phyloP scores from a whole-genome alignment of 1,140 invertebrate genomes.

The Aphidius gifuensis region DNA sequence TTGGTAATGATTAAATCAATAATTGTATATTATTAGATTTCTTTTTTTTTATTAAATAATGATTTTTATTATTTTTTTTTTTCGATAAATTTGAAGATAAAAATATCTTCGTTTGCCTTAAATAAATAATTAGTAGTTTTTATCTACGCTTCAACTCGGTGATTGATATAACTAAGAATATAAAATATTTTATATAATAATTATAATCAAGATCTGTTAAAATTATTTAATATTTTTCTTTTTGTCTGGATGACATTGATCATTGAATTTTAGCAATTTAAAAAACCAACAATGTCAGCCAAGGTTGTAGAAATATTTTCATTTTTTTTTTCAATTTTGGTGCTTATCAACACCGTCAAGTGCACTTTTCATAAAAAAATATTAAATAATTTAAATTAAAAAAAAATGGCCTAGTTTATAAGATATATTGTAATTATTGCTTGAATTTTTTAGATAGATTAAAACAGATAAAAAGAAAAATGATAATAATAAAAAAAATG shows the following conservation, averaged over 20 bases:
- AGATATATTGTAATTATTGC: constrained; percentile 38
- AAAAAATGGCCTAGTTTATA: constrained; percentile 50
- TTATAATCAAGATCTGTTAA: background rate
- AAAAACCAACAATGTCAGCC: constrained; percentile 51
- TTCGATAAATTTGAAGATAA: constrained; percentile 30
- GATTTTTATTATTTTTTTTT: too few relatives aligned
- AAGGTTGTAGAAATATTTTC: constrained; percentile 44
- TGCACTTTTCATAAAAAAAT: constrained; percentile 51
- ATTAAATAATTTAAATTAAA: constrained; percentile 16
- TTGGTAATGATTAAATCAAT: too few relatives aligned
- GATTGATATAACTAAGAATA: constrained; percentile 41
- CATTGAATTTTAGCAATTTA: background rate
- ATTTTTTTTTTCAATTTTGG: constrained; percentile 37
- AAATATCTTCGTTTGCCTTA: constrained; percentile 46
- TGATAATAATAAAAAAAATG: too few relatives aligned
- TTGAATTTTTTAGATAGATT: constrained; percentile 24
- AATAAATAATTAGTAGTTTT: constrained; percentile 35
- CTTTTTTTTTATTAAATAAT: too few relatives aligned
- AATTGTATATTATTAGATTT: too few relatives aligned
- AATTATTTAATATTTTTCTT: background rate
- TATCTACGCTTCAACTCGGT: constrained; percentile 47
- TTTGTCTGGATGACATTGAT: background rate
- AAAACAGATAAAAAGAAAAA: constrained; percentile 6
- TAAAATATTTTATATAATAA: constrained; percentile 12
- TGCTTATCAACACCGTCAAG: constrained; percentile 53